A percentile compares a stretch with the other conserved stretches of the same genome.
Conservation (phyloP, 2,797 vertebrate genomes). For the Echeneis naucrates region DNA sequence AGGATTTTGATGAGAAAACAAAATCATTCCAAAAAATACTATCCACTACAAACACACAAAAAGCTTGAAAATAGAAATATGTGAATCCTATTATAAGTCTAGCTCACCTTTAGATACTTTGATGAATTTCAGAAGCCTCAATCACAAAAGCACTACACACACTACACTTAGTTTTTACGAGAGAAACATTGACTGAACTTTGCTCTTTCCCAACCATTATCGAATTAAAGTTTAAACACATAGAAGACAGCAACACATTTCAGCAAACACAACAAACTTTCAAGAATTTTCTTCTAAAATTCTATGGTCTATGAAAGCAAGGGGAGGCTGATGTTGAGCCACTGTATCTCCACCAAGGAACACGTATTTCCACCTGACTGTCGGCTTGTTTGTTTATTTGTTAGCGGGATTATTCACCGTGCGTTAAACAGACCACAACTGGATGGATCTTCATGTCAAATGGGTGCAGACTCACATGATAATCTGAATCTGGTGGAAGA, state of each 20-base stretch:
- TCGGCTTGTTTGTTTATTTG: not conserved
- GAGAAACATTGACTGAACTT: not conserved
- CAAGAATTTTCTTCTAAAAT: constrained; percentile 6
- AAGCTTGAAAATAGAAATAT: constrained; percentile 22
- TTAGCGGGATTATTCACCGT: not conserved
- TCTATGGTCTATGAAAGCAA: not conserved
- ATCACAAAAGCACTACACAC: no score
- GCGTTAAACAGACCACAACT: not conserved
- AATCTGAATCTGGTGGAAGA: not conserved
- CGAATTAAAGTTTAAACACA: not conserved
- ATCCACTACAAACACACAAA: constrained; percentile 15
- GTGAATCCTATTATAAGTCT: constrained; percentile 40
- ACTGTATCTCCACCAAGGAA: not conserved
- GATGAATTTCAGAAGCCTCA: constrained; percentile 38
- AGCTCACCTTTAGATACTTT: constrained; percentile 35
- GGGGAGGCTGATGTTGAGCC: not conserved
- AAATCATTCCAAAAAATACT: constrained; percentile 39
- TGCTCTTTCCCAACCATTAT: not conserved
- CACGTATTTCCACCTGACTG: not conserved
- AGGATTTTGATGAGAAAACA: constrained; percentile 16
- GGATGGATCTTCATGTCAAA: no score
- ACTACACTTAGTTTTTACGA: not conserved
- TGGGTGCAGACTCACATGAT: not conserved
- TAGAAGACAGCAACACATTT: constrained; percentile 1
- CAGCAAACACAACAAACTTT: constrained; percentile 14